Evolutionary conservation across 2,113 vertebrate species (phyloP).

Genomic region (Entelurus aequoreus): DNA sequence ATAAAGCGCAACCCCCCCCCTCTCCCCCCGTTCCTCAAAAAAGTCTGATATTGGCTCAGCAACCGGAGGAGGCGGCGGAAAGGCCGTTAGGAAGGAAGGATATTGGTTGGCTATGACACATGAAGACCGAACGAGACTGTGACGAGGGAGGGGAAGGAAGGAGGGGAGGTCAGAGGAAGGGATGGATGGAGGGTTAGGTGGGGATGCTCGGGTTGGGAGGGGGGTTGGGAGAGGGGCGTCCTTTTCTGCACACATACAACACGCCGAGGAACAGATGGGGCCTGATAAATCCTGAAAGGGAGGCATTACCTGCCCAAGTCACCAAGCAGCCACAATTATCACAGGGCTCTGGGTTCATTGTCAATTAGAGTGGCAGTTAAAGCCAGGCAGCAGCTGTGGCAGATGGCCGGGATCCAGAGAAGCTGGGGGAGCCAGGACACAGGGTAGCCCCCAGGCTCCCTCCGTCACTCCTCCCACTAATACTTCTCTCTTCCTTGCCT

Average conservation of each 20-base stretch:
- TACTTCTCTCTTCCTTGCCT: conserved; percentile 25
- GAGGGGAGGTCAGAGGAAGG: conserved; percentile 8
- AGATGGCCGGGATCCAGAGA: conserved; percentile 89
- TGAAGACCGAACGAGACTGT: conserved; percentile 28
- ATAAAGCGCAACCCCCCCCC: conserved; percentile 65
- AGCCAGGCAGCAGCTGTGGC: conserved; percentile 86
- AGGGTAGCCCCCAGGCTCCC: conserved; percentile 79
- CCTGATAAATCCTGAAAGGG: conserved; percentile 84
- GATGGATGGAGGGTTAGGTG: conserved; percentile 41
- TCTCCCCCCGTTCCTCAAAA: conserved; percentile 39
- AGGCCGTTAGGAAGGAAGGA: conserved; percentile 41
- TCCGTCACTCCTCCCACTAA: conserved; percentile 58
- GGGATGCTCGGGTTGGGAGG: conserved; percentile 53
- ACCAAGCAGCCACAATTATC: conserved; percentile 84
- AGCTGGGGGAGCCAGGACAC: conserved; percentile 78
- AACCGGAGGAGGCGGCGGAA: conserved; percentile 42
- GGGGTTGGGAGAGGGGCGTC: conserved; percentile 52
- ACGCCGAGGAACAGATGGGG: conserved; percentile 82
- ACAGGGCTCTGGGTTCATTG: conserved; percentile 85
- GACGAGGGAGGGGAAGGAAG: not conserved
- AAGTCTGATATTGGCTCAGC: conserved; percentile 58
- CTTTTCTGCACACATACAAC: conserved; percentile 73
- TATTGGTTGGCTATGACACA: conserved; percentile 51
- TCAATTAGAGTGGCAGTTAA: conserved; percentile 87
- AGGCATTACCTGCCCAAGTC: conserved; percentile 85